phyloP scores from a whole-genome alignment of 2,113 vertebrate genomes.

The Xiphorhynchus elegans region DNA sequence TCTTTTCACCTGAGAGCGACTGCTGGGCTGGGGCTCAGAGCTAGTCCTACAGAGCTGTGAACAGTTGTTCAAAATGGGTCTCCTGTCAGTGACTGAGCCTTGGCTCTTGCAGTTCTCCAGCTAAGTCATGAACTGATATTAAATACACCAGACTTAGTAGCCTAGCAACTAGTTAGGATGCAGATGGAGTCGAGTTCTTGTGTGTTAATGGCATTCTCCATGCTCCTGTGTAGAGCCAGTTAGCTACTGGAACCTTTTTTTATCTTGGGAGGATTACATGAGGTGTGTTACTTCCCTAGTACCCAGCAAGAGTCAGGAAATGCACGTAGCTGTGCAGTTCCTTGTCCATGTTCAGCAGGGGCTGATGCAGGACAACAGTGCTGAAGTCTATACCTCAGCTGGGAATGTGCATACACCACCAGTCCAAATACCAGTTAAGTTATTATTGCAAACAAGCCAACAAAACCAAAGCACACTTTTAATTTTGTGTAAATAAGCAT shows the following conservation, averaged over 20 bases:
- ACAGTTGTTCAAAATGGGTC: neutral
- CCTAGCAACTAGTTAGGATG: neutral
- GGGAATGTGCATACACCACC: neutral
- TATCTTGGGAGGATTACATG: neutral
- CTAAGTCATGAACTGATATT: neutral
- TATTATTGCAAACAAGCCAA: neutral
- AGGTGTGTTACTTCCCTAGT: neutral
- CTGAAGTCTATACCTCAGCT: neutral
- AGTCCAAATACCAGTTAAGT: neutral
- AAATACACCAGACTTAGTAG: neutral
- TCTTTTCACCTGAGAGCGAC: neutral
- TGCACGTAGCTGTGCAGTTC: neutral
- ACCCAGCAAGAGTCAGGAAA: neutral
- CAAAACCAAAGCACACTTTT: neutral
- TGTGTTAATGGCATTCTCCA: rapidly evolving
- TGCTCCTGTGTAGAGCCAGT: neutral
- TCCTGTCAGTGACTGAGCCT: neutral
- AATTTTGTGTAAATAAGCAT: neutral
- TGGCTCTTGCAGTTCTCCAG: neutral
- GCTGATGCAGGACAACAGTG: neutral
- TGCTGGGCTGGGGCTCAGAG: neutral
- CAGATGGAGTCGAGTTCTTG: neutral
- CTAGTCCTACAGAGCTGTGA: neutral
- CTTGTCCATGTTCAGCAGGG: neutral
- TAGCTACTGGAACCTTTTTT: neutral